A percentile compares a stretch with the other conserved stretches of the same genome.
Evolutionary conservation across 1,140 invertebrate species (phyloP).

Genomic region (Carcinoscorpius rotundicauda): DNA sequence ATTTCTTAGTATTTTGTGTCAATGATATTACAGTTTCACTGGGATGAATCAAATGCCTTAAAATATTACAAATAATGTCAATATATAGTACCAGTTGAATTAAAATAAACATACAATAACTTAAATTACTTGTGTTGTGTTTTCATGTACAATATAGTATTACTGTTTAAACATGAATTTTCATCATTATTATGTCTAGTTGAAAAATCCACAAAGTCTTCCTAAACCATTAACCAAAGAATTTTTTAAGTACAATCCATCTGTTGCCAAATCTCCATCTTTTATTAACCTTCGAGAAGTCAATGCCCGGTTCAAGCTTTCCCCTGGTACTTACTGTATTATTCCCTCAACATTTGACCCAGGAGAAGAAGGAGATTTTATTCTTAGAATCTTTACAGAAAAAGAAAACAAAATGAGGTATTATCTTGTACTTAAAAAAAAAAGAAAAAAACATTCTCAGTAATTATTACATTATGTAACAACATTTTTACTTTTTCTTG

Average conservation of each 20-base stretch:
- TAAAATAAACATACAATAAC: too few species aligned
- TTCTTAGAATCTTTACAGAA: slow-evolving; percentile 92
- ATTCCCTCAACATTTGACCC: slow-evolving; percentile 97
- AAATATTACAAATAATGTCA: too few species aligned
- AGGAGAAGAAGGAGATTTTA: slow-evolving; percentile 89
- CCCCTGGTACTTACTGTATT: slow-evolving; percentile 86
- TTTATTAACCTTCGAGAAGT: slow-evolving; percentile 96
- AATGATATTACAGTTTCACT: too few species aligned
- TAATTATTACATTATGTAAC: too few species aligned
- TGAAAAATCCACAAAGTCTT: slow-evolving; percentile 15
- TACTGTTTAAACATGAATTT: neutral
- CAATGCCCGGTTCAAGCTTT: slow-evolving; percentile 79
- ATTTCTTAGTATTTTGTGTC: too few species aligned
- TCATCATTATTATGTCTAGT: slow-evolving; percentile 2
- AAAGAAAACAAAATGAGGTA: slow-evolving; percentile 36
- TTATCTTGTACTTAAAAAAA: too few species aligned
- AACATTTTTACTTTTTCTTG: too few species aligned
- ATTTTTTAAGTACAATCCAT: slow-evolving; percentile 94
- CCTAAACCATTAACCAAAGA: slow-evolving; percentile 61
- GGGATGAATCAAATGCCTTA: too few species aligned
- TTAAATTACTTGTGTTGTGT: too few species aligned
- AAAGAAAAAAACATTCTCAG: too few species aligned
- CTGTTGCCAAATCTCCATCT: slow-evolving; percentile 75
- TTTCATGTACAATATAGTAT: too few species aligned
- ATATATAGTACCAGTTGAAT: too few species aligned